phyloP scores from a whole-genome alignment of 2,113 vertebrate species.

The Tinamus guttatus region DNA sequence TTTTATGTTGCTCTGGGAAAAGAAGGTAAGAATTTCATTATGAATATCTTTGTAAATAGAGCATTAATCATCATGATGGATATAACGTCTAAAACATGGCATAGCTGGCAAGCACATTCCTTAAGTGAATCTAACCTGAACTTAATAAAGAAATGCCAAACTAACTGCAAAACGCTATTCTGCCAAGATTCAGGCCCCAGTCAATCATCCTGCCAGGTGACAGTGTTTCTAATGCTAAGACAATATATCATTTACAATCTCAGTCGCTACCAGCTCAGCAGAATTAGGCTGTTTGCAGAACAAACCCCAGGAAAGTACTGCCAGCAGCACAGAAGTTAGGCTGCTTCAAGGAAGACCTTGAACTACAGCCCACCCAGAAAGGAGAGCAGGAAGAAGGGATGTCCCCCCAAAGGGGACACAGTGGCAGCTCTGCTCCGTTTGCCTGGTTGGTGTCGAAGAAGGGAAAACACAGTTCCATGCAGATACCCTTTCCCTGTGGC shows the following conservation, averaged over 20 bases:
- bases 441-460: not conserved
- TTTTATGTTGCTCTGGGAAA: conserved; percentile 34
- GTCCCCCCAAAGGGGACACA: not conserved
- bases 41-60: conserved; percentile 61
- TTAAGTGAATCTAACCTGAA: conserved; percentile 70
- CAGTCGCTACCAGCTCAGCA: conserved; percentile 56
- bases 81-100: conserved; percentile 18
- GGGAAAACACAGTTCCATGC: rapidly evolving
- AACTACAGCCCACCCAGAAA: not conserved
- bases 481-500: rapidly evolving
- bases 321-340: not conserved
- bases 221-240: conserved; percentile 27
- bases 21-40: conserved; percentile 60
- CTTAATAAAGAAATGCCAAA: conserved; percentile 67
- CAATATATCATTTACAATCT: conserved; percentile 52
- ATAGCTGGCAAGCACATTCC: conserved; percentile 38
- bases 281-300: conserved; percentile 33
- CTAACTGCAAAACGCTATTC: conserved; percentile 39
- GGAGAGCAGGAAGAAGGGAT: not conserved
- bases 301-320: not conserved
- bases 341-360: not conserved
- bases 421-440: not conserved
- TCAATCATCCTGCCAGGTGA: conserved; percentile 65
- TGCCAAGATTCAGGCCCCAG: conserved; percentile 48
- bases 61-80: conserved; percentile 59